Evolutionary conservation across 2,113 vertebrate genomes (phyloP).

Genomic region (Plestiodon gilberti): DNA sequence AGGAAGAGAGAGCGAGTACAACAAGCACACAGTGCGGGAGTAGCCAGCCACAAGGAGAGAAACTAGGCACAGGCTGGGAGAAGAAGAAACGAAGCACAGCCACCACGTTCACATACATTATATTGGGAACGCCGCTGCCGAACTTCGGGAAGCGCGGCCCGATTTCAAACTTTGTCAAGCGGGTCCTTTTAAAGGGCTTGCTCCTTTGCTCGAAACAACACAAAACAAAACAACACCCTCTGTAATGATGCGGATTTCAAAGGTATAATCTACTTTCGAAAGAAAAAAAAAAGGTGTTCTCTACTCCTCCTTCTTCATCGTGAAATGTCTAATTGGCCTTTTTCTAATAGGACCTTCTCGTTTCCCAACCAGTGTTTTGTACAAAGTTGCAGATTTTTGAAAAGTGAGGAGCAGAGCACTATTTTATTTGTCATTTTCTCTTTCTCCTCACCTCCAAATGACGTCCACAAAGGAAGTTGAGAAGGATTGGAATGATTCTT

Average conservation of each 20-base stretch:
- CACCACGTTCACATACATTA: conserved; percentile 45
- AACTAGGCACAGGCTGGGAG: neutral
- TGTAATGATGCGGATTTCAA: neutral
- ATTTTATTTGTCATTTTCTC: neutral
- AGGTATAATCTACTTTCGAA: neutral
- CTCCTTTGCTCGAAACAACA: neutral
- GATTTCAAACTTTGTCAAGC: neutral
- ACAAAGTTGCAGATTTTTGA: neutral
- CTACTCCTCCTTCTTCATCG: neutral
- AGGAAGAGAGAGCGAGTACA: neutral
- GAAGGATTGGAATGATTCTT: neutral
- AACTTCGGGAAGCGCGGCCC: neutral
- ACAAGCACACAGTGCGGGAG: conserved; percentile 42
- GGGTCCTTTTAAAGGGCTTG: neutral
- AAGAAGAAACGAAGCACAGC: conserved; percentile 23
- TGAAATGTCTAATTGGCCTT: neutral
- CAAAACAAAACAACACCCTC: no score
- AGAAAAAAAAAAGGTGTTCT: neutral
- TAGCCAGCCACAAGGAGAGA: conserved; percentile 23
- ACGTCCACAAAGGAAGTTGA: neutral
- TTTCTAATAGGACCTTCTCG: neutral
- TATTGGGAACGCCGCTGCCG: conserved; percentile 7
- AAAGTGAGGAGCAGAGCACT: neutral
- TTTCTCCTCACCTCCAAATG: neutral
- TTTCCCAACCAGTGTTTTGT: neutral